Percentiles rank a stretch among this genome's conserved stretches.
Conservation (phyloP, 2,797 vertebrate genomes). For the Gadopsis bispinosus region DNA sequence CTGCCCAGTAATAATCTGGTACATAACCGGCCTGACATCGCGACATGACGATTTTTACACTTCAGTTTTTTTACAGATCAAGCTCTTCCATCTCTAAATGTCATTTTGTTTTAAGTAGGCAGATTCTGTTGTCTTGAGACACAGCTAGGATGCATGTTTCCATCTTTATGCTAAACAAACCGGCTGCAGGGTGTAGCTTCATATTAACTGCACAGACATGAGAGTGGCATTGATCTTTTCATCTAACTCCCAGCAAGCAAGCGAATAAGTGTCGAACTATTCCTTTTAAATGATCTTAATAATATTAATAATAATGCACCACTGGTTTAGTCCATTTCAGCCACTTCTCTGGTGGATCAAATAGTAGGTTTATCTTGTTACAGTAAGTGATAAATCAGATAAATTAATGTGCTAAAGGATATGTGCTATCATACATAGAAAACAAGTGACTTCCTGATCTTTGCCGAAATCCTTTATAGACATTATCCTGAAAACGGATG, state of each 20-base stretch:
- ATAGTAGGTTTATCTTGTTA: not conserved
- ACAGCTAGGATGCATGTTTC: not conserved
- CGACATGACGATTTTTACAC: not conserved
- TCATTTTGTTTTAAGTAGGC: not conserved
- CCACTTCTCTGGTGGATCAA: not conserved
- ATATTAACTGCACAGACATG: not conserved
- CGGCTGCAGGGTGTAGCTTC: not conserved
- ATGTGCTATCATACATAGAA: not conserved
- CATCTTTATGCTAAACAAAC: not conserved
- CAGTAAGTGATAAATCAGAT: not conserved
- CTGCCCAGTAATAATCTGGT: not conserved
- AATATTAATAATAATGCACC: not conserved
- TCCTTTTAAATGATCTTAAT: not conserved
- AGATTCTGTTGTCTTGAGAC: not conserved
- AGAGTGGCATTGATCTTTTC: not conserved
- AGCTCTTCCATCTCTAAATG: no score
- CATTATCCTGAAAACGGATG: not conserved
- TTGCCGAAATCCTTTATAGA: not conserved
- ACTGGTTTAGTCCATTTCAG: not conserved
- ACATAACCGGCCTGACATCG: not conserved
- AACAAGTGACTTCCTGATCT: not conserved
- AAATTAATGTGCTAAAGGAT: not conserved
- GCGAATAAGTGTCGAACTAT: not conserved
- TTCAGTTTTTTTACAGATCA: not conserved
- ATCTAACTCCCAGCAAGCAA: not conserved